Conservation (phyloP, 2,113 vertebrate species). For the Gulo gulo region DNA sequence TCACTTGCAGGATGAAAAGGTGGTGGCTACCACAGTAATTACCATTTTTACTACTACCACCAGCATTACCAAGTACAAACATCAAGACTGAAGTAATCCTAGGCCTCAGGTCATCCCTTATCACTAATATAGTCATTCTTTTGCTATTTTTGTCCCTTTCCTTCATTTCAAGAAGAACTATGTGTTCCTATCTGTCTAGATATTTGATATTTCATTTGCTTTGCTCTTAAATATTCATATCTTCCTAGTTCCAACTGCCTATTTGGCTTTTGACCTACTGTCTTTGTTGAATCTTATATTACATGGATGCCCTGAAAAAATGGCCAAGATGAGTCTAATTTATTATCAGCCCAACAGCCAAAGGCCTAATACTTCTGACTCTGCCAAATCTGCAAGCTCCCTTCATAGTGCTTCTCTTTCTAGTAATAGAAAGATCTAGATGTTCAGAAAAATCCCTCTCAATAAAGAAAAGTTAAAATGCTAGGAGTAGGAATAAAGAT, state of each 20-base stretch:
- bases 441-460: not conserved
- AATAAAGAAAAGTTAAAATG: not conserved
- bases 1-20: not conserved
- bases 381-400: not conserved
- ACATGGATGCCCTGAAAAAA: not conserved
- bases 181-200: not conserved
- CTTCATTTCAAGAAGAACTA: not conserved
- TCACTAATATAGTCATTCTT: not conserved
- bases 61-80: not conserved
- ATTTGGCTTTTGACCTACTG: not conserved
- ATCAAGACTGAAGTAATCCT: not conserved
- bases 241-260: not conserved
- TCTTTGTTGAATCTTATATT: not conserved
- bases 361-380: not conserved
- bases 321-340: not conserved
- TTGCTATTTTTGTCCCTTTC: not conserved
- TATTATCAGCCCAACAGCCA: not conserved
- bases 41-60: not conserved
- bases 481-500: not conserved
- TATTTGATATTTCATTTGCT: not conserved
- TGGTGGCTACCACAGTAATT: not conserved
- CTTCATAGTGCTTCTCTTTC: not conserved
- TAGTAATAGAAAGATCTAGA: not conserved
- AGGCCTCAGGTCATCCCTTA: not conserved
- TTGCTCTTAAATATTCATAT: not conserved